A percentile compares a stretch with the other conserved stretches of the same genome.
These are phyloP conservation scores for Onchidella celtica DNA, from an alignment of 2,888 invertebrate genomes.

Conservation along the genomic window DNA sequence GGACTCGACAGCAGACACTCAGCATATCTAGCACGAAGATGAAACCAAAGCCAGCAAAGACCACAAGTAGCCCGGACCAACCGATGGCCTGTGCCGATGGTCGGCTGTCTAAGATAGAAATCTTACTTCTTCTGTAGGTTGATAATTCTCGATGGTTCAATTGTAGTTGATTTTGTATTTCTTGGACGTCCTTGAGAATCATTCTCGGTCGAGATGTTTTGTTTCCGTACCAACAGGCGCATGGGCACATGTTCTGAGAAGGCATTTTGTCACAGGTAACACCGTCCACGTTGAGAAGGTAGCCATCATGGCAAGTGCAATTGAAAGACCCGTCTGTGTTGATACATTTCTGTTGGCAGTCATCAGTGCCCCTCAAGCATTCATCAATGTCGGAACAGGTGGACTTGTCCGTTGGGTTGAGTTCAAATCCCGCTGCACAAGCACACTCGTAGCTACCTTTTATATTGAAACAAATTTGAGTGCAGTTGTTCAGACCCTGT, in stretches of 20 bases:
- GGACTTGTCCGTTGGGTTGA: neutral
- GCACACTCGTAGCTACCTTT: slow-evolving; percentile 1
- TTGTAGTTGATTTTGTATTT: neutral
- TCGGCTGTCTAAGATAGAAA: neutral
- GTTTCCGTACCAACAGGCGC: too few relatives aligned
- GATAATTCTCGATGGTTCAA: neutral
- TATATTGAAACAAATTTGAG: neutral
- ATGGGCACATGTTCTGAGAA: neutral
- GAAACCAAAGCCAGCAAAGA: neutral
- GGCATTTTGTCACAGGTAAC: neutral
- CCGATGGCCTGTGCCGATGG: slow-evolving; percentile 14
- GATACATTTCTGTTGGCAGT: slow-evolving; percentile 17
- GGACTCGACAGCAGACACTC: too few relatives aligned
- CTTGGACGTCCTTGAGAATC: too few relatives aligned
- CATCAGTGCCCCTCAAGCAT: neutral
- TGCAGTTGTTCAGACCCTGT: neutral
- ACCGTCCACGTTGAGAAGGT: neutral
- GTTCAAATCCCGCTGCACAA: slow-evolving; percentile 7
- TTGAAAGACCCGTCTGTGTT: slow-evolving; percentile 29
- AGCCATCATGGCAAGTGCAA: slow-evolving; percentile 32
- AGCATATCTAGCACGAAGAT: neutral
- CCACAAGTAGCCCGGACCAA: neutral
- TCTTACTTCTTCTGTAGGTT: neutral
- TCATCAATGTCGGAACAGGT: slow-evolving; percentile 30
- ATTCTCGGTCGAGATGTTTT: too few relatives aligned